Evolutionary conservation across 2,797 vertebrate species (phyloP).

Genomic region (Muscicapa comitata): DNA sequence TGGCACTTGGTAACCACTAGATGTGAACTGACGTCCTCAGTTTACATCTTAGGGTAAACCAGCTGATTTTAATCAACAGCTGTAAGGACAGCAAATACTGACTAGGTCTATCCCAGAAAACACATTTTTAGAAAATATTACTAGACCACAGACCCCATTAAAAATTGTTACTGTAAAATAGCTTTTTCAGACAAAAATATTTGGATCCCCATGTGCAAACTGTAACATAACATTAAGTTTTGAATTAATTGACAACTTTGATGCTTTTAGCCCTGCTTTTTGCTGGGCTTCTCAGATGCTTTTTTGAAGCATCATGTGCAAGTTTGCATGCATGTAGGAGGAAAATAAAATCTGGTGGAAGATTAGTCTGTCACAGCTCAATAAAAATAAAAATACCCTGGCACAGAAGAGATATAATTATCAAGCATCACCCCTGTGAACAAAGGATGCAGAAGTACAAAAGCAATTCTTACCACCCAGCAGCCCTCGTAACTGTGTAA

Average conservation of each 20-base stretch:
- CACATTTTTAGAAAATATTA: not conserved
- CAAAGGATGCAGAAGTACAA: not conserved
- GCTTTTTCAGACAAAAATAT: not conserved
- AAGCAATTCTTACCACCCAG: not conserved
- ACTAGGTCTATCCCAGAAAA: not conserved
- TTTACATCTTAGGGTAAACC: not conserved
- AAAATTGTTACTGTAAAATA: not conserved
- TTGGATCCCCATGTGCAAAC: not conserved
- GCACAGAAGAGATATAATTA: not conserved
- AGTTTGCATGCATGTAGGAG: not conserved
- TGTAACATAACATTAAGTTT: not conserved
- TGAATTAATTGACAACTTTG: not conserved
- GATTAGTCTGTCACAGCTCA: constrained; percentile 3
- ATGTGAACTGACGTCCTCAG: not conserved
- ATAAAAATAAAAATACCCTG: constrained; percentile 24
- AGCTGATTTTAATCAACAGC: not conserved
- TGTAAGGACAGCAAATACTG: not conserved
- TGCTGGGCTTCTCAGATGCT: not conserved
- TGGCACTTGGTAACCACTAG: not conserved
- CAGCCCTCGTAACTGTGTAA: not conserved
- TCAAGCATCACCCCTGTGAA: not conserved
- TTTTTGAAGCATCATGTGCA: not conserved
- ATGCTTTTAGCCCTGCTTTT: not conserved
- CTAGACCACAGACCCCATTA: not conserved
- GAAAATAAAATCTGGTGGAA: constrained; percentile 15